Evolutionary conservation across 2,888 invertebrate genomes (phyloP).

Genomic region (Fragum whitleyi): DNA sequence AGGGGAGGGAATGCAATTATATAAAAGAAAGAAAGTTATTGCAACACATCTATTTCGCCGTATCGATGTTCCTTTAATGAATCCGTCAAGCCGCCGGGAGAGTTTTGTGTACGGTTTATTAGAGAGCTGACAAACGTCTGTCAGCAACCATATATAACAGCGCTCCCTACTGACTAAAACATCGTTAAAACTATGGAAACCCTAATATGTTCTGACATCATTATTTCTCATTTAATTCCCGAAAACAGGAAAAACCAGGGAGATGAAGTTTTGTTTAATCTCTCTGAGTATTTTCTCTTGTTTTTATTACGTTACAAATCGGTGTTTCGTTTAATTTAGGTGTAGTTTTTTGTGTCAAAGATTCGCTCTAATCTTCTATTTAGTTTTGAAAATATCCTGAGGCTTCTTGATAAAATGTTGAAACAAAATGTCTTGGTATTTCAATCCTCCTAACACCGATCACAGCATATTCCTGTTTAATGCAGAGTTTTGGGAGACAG

Average conservation of each 20-base stretch:
- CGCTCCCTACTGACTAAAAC: slow-evolving; percentile 6
- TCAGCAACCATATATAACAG: slow-evolving; percentile 14
- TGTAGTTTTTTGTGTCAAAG: not conserved
- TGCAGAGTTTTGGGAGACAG: too few relatives aligned
- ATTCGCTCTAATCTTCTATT: not conserved
- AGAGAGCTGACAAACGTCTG: slow-evolving; percentile 4
- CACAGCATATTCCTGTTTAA: too few relatives aligned
- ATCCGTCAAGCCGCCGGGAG: not conserved
- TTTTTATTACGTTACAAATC: not conserved
- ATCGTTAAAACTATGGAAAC: slow-evolving; percentile 1
- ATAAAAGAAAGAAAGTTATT: not conserved
- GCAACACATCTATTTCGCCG: not conserved
- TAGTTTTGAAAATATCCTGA: not conserved
- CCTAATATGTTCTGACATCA: slow-evolving; percentile 8
- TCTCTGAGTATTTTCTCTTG: not conserved
- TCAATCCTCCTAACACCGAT: too few relatives aligned
- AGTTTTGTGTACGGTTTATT: slow-evolving; percentile 8
- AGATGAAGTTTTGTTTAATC: slow-evolving; percentile 1
- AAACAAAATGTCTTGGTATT: too few relatives aligned
- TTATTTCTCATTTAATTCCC: not conserved
- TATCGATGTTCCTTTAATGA: slow-evolving; percentile 5
- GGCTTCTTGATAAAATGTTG: not conserved
- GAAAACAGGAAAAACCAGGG: slow-evolving; percentile 1
- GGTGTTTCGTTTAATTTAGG: not conserved
- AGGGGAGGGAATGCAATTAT: not conserved